These are phyloP conservation scores for Microtus montanus DNA, from an alignment of 2,113 vertebrate genomes.

Conservation along the genomic window DNA sequence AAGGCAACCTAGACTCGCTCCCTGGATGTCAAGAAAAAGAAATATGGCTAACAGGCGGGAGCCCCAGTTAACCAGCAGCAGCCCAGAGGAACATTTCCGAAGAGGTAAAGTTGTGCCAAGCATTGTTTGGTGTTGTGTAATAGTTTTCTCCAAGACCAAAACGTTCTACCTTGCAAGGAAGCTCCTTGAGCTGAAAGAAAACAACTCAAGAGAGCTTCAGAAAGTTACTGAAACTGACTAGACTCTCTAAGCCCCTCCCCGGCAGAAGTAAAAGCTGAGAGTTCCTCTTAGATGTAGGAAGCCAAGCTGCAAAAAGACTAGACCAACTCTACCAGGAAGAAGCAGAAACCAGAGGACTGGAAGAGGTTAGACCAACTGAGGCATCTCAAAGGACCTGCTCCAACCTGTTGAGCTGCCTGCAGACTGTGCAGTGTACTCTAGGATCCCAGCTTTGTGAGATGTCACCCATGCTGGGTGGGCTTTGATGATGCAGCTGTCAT, in stretches of 20 bases:
- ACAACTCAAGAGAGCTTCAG: neutral
- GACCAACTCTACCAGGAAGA: too few relatives aligned
- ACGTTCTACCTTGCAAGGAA: neutral
- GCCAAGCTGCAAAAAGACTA: neutral
- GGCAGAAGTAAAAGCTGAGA: neutral
- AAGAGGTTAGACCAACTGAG: neutral
- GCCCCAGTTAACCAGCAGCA: neutral
- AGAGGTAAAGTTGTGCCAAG: neutral
- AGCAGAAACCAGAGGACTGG: neutral
- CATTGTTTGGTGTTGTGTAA: neutral
- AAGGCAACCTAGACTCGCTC: too few relatives aligned
- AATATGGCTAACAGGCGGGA: neutral
- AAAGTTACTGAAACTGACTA: neutral
- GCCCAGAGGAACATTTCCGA: neutral
- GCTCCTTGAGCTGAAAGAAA: neutral
- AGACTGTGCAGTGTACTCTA: neutral
- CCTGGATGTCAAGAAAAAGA: conserved; percentile 21
- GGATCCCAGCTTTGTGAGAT: neutral
- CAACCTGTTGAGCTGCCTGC: neutral
- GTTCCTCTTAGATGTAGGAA: neutral
- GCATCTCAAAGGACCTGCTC: neutral
- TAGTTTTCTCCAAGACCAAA: neutral
- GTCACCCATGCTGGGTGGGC: neutral
- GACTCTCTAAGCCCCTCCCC: neutral
- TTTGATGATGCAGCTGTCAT: neutral